Conservation (phyloP, 2,888 invertebrate genomes). For the Cryptops parisi region DNA sequence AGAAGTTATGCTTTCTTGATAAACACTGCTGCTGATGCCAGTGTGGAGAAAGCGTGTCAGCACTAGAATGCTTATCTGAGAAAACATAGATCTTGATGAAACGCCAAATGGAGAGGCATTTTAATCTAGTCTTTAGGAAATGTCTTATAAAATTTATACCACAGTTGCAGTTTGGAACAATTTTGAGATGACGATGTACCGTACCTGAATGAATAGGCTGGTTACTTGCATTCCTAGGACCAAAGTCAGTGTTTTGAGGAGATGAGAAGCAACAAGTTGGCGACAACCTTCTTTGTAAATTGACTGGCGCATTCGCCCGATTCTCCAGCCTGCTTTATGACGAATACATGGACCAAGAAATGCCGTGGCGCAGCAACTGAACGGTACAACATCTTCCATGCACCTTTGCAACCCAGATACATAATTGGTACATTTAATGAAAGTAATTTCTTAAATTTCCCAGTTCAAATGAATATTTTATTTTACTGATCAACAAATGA, state of each 20-base stretch:
- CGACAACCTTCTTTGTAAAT: background rate
- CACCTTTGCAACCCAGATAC: no score
- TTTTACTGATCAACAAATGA: no score
- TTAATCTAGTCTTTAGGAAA: no score
- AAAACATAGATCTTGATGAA: no score
- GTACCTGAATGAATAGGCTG: background rate
- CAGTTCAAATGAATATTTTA: no score
- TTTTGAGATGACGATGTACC: no score
- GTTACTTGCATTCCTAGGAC: background rate
- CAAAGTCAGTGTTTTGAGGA: background rate
- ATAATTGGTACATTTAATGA: no score
- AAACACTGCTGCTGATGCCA: background rate
- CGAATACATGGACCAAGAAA: background rate
- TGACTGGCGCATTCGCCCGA: background rate
- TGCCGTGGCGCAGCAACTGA: background rate
- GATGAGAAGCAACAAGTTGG: background rate
- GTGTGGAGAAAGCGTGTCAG: background rate
- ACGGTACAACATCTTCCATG: background rate
- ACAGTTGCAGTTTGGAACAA: no score
- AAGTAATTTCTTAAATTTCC: no score
- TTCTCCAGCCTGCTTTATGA: background rate
- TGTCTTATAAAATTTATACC: no score
- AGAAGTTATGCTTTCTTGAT: background rate
- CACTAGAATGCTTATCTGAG: background rate
- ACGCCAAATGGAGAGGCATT: no score